These are phyloP conservation scores for Drosophila sturtevanti DNA, from an alignment of 1,140 invertebrate species.

Conservation along the genomic window DNA sequence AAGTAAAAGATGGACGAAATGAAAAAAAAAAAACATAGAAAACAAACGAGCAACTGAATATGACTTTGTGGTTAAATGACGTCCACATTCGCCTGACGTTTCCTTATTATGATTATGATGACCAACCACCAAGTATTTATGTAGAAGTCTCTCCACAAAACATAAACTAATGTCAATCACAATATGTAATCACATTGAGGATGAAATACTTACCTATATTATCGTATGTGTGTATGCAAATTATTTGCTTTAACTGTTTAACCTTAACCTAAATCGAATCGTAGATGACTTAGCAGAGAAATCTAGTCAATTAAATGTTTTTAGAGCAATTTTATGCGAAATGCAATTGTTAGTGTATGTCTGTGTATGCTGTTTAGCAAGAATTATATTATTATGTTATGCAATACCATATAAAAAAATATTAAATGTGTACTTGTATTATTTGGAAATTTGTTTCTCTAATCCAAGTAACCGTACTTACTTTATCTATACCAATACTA, in stretches of 20 bases:
- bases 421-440: slow-evolving; percentile 10
- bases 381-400: slow-evolving; percentile 58
- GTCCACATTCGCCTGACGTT: slow-evolving; percentile 45
- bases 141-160: slow-evolving; percentile 10
- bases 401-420: slow-evolving; percentile 46
- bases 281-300: slow-evolving; percentile 46
- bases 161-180: slow-evolving; percentile 64
- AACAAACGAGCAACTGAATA: slow-evolving; percentile 22
- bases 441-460: slow-evolving; percentile 3
- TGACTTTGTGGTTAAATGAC: slow-evolving; percentile 60
- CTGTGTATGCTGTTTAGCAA: slow-evolving; percentile 48
- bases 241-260: slow-evolving; percentile 45
- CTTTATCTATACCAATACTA: background rate
- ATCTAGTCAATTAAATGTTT: slow-evolving; percentile 76
- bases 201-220: slow-evolving; percentile 4
- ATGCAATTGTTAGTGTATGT: slow-evolving; percentile 54
- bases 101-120: slow-evolving; percentile 39
- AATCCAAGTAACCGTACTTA: background rate
- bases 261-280: slow-evolving; percentile 22
- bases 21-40: background rate
- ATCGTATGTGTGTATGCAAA: slow-evolving; percentile 18
- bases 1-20: background rate
- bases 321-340: slow-evolving; percentile 74
- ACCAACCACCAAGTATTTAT: slow-evolving; percentile 43
- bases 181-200: slow-evolving; percentile 39